phyloP scores from a whole-genome alignment of 2,888 invertebrate species.

The Pristionchus mayeri region DNA sequence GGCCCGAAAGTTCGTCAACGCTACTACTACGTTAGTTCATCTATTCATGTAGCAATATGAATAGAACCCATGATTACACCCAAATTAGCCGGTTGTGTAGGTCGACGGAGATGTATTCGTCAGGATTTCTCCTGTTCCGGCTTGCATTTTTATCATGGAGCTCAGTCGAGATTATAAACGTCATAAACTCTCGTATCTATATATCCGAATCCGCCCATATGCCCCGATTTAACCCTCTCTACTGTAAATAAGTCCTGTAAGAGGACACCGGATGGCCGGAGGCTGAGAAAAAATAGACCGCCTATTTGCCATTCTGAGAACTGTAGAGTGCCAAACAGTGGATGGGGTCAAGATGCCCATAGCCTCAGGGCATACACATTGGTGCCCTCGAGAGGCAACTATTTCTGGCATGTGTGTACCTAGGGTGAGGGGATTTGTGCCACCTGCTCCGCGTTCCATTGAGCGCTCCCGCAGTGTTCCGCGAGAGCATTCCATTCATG shows the following conservation, averaged over 20 bases:
- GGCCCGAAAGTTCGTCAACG: not conserved
- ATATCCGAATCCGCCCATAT: no score
- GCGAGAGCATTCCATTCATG: not conserved
- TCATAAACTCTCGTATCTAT: no score
- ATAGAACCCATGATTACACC: not conserved
- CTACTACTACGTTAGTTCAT: not conserved
- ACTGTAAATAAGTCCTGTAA: no score
- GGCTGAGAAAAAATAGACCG: not conserved
- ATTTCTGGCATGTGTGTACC: not conserved
- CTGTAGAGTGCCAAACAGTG: not conserved
- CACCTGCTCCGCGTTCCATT: not conserved
- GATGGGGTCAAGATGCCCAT: slow-evolving; percentile 21
- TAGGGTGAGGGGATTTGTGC: not conserved
- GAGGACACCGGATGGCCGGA: not conserved
- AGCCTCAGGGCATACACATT: slow-evolving; percentile 9
- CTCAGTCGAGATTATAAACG: no score
- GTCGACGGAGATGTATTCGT: not conserved
- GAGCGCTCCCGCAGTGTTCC: not conserved
- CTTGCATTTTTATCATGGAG: no score
- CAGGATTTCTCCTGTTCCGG: not conserved
- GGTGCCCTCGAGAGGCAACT: not conserved
- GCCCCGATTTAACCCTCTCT: no score
- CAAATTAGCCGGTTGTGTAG: not conserved
- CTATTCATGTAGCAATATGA: not conserved
- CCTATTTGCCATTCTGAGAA: not conserved